Base-by-base conservation (phyloP, 2,888 invertebrate genomes). In the Cryptus viduatorius region DNA sequence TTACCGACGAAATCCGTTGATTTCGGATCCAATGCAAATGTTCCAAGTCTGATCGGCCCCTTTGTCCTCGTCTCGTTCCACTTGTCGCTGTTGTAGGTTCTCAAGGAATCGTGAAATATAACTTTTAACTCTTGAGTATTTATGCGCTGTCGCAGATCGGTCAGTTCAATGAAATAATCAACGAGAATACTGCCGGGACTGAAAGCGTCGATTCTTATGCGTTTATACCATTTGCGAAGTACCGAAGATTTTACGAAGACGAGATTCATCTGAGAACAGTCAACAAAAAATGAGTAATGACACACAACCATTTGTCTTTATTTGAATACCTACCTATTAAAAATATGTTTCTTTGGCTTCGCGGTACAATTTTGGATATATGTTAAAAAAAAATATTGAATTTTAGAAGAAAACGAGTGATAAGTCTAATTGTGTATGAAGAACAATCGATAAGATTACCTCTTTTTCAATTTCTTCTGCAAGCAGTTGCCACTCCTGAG, bases 1-100 rank as follows among this genome's bases (percentile, higher is more conserved):
- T 94, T 94, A 98, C 98, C 98, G 93, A 97, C 96, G 92, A 98
- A 98, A 94, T 98, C 98, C 14, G 98, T 98, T 92, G 96, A 98
- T 87, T 96, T 95, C 0, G 98, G 98, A 94, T 98, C 98, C 90
- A 98, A 96, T 5, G 96, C 95, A 92, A 97, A 98, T 90, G 96
- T 96, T 85, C 98, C 98, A 87, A 98, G 95, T 93, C 96, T 95
- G 88, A 97, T 94, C 92, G 96, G 96, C 67, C 96, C 96, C 87
- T 95, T 95, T 24, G 94, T 94, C 87, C 94, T 94, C 1, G 92
- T 90, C 46, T 92, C 92, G 69, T 95, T 95, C 85, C 94, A 91
- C 2, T 94, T 94, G 85, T 95, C 94, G 46, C 94, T 94, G 85
- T 94, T 94, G 37, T 95, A 95, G 53, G 95, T 94, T 61, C 94